Evolutionary conservation across 2,113 vertebrate species (phyloP).

Genomic region (Zapus hudsonius): DNA sequence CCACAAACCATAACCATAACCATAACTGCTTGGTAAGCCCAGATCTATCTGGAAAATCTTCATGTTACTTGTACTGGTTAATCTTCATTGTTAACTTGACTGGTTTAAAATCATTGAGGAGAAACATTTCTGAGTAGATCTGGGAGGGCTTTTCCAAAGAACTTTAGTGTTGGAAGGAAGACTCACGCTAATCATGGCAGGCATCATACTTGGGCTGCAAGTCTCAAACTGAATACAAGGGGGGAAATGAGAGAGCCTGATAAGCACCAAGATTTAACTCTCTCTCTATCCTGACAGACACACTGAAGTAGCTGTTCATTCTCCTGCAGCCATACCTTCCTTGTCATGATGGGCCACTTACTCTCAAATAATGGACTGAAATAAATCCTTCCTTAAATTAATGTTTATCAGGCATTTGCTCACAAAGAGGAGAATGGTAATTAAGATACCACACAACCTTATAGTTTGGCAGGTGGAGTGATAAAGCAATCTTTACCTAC

Average conservation of each 20-base stretch:
- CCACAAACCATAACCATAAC: neutral
- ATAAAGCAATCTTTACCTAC: neutral
- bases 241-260: neutral
- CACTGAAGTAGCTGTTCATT: neutral
- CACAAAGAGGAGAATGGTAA: neutral
- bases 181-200: neutral
- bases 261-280: neutral
- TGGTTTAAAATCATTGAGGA: neutral
- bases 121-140: neutral
- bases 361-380: neutral
- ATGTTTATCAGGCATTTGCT: neutral
- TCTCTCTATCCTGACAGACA: neutral
- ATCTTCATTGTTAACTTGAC: neutral
- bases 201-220: fast-evolving
- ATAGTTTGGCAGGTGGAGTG: neutral
- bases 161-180: neutral
- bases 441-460: neutral
- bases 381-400: neutral
- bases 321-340: neutral
- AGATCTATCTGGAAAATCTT: neutral
- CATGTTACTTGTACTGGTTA: neutral
- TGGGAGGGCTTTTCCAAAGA: neutral
- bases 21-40: neutral
- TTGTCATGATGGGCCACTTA: neutral
- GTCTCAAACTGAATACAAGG: neutral